These are phyloP conservation scores for Agonum fuliginosum DNA, from an alignment of 2,888 invertebrate species.

Conservation along the genomic window DNA sequence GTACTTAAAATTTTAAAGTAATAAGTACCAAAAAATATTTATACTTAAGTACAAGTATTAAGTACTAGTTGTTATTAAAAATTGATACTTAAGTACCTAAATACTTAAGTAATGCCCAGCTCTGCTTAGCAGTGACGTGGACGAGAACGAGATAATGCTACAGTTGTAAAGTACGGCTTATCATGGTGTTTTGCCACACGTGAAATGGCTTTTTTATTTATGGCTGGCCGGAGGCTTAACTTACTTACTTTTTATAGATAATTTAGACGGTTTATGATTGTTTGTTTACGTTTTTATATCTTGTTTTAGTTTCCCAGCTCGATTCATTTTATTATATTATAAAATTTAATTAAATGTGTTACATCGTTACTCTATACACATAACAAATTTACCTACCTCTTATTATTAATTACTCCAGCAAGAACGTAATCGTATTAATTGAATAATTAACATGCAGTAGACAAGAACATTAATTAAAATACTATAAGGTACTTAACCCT, in stretches of 20 bases:
- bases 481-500: slow-evolving; percentile 49
- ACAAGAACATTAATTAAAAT: slow-evolving; percentile 49
- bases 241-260: slow-evolving; percentile 26
- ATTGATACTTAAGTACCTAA: too few relatives aligned
- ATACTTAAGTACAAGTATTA: too few relatives aligned
- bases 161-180: slow-evolving; percentile 44
- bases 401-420: slow-evolving; percentile 12
- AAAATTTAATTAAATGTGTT: slow-evolving; percentile 33
- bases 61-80: too few relatives aligned
- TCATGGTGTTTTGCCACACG: slow-evolving; percentile 36
- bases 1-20: too few relatives aligned
- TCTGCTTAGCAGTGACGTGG: too few relatives aligned
- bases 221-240: slow-evolving; percentile 13
- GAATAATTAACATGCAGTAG: slow-evolving; percentile 45
- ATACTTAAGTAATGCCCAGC: too few relatives aligned
- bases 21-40: too few relatives aligned
- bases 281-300: slow-evolving; percentile 33
- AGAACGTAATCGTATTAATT: slow-evolving; percentile 41
- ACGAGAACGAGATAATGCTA: slow-evolving; percentile 8
- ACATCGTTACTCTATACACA: slow-evolving; percentile 25
- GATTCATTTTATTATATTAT: slow-evolving; percentile 39
- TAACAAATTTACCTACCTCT: neutral
- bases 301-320: slow-evolving; percentile 19
- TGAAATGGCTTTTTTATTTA: slow-evolving; percentile 44
- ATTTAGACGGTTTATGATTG: slow-evolving; percentile 25